These are phyloP conservation scores for Athene cunicularia DNA, from an alignment of 2,113 vertebrate genomes.

Conservation along the genomic window DNA sequence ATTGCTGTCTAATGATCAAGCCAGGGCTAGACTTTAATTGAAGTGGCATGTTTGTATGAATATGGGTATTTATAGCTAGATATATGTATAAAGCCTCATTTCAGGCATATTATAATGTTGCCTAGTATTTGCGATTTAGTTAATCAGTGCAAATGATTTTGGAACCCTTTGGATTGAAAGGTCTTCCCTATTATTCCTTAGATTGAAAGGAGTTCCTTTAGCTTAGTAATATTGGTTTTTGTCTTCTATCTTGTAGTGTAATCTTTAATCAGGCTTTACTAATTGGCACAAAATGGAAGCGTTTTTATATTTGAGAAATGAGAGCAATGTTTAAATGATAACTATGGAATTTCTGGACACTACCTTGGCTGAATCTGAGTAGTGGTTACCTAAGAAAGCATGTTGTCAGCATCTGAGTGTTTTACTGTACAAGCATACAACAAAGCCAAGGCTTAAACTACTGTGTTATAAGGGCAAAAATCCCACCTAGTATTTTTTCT, in stretches of 20 bases:
- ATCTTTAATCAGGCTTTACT: background rate
- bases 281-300: background rate
- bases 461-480: background rate
- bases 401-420: background rate
- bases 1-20: background rate
- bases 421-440: background rate
- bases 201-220: background rate
- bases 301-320: background rate
- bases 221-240: background rate
- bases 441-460: background rate
- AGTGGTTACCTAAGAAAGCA: background rate
- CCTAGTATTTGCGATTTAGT: background rate
- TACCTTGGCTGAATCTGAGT: background rate
- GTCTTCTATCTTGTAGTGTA: background rate
- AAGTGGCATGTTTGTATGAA: background rate
- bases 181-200: background rate
- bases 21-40: background rate
- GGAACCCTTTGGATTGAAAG: background rate
- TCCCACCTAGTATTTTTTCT: background rate
- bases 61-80: background rate
- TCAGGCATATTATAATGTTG: background rate
- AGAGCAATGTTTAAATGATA: background rate
- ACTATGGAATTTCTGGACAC: background rate
- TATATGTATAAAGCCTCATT: background rate
- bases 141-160: background rate